Evolutionary conservation across 1,140 invertebrate species (phyloP).

Genomic region (Listronotus bonariensis): DNA sequence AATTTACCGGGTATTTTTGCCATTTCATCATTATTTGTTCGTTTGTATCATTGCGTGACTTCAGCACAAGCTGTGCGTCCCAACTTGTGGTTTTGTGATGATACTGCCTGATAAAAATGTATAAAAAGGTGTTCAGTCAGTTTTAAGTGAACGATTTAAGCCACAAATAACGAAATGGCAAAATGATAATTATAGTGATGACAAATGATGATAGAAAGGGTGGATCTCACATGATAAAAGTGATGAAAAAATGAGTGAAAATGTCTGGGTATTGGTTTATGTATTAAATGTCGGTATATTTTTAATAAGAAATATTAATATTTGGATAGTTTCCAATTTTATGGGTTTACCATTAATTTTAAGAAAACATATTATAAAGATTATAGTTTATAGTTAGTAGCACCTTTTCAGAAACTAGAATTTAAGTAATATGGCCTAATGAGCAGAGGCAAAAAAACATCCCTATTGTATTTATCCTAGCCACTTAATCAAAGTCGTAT

Average conservation of each 20-base stretch:
- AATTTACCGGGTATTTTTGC: not conserved
- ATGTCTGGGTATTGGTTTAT: slow-evolving; percentile 4
- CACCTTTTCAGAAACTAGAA: no score
- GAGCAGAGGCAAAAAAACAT: no score
- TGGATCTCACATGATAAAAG: slow-evolving; percentile 12
- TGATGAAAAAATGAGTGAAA: slow-evolving; percentile 10
- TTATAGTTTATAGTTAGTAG: no score
- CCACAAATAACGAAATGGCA: slow-evolving; percentile 17
- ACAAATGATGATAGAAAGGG: slow-evolving; percentile 13
- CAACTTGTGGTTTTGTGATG: slow-evolving; percentile 6
- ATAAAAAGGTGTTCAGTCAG: slow-evolving; percentile 18
- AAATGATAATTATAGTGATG: slow-evolving; percentile 9
- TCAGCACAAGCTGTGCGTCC: slow-evolving; percentile 6
- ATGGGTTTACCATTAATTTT: no score
- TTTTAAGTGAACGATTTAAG: slow-evolving; percentile 15
- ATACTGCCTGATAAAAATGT: slow-evolving; percentile 5
- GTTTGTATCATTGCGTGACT: slow-evolving; percentile 18
- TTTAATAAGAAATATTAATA: no score
- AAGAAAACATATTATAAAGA: no score
- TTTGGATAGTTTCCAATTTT: no score
- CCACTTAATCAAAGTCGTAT: no score
- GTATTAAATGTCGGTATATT: no score
- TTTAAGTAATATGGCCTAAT: no score
- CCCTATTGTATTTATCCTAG: no score
- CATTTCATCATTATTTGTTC: slow-evolving; percentile 4